phyloP scores from a whole-genome alignment of 2,797 vertebrate species.

The Pterois miles region DNA sequence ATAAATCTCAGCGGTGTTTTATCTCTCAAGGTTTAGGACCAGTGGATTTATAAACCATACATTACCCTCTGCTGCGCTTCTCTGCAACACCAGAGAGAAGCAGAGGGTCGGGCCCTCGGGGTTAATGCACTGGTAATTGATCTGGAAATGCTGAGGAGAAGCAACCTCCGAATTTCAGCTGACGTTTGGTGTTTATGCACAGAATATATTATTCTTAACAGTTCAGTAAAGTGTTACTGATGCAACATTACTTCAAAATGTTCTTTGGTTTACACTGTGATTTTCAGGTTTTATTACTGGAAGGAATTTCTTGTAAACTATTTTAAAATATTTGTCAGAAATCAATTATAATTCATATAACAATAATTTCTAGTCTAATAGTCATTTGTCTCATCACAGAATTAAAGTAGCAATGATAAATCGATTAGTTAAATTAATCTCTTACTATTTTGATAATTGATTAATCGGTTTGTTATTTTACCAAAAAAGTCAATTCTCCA shows the following conservation, averaged over 20 bases:
- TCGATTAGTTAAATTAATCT: neutral
- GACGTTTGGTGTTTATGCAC: neutral
- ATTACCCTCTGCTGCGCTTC: constrained; percentile 30
- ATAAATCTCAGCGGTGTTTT: too few relatives aligned
- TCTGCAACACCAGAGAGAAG: neutral
- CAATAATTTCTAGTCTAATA: neutral
- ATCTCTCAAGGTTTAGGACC: neutral
- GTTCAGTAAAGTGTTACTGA: neutral
- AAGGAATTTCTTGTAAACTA: neutral
- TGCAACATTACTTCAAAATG: neutral
- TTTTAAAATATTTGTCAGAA: neutral
- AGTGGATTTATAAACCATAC: constrained; percentile 32
- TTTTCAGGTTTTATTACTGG: neutral
- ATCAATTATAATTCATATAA: neutral
- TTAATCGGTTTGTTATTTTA: neutral
- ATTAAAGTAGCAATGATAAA: neutral
- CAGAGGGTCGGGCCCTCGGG: neutral
- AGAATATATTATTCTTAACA: neutral
- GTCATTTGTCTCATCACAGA: neutral
- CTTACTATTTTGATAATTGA: neutral
- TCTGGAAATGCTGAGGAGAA: constrained; percentile 29
- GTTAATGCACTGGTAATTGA: constrained; percentile 39
- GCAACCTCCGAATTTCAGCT: constrained; percentile 19
- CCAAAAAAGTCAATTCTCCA: neutral
- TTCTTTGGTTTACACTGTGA: neutral